Conservation (phyloP, 2,888 invertebrate species). For the Clepsis dumicolana region DNA sequence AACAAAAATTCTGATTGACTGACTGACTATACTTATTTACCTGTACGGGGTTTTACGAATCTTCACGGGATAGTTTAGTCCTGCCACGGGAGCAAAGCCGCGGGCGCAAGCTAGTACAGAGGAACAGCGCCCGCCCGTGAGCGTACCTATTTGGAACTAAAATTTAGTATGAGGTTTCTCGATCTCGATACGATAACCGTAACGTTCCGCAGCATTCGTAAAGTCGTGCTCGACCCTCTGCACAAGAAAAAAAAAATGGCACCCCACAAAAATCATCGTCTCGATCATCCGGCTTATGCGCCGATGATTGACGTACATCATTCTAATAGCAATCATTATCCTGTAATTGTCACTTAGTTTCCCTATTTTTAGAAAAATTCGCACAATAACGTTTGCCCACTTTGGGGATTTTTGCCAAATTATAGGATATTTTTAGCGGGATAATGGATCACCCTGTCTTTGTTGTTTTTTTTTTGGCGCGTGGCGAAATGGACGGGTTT, state of each 20-base stretch:
- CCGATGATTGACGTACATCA: constrained; percentile 32
- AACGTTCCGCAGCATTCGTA: too few relatives aligned
- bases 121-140: too few relatives aligned
- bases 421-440: constrained; percentile 40
- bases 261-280: constrained; percentile 7
- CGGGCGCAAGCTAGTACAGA: too few relatives aligned
- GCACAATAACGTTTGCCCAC: constrained; percentile 30
- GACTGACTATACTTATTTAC: too few relatives aligned
- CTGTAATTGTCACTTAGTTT: constrained; percentile 37
- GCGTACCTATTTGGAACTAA: too few relatives aligned
- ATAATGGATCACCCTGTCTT: constrained; percentile 31
- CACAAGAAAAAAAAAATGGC: not conserved
- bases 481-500: constrained; percentile 21
- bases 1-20: too few relatives aligned
- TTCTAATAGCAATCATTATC: constrained; percentile 20
- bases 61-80: too few relatives aligned
- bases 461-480: constrained; percentile 27
- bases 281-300: constrained; percentile 13
- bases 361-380: constrained; percentile 24
- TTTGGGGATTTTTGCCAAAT: constrained; percentile 38
- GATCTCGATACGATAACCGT: too few relatives aligned
- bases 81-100: too few relatives aligned
- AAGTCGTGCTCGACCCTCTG: too few relatives aligned
- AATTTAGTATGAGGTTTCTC: too few relatives aligned
- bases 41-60: too few relatives aligned